These are phyloP conservation scores for Paramuricea clavata DNA, from an alignment of 92 coral and sea anemone species.

Conservation along the genomic window DNA sequence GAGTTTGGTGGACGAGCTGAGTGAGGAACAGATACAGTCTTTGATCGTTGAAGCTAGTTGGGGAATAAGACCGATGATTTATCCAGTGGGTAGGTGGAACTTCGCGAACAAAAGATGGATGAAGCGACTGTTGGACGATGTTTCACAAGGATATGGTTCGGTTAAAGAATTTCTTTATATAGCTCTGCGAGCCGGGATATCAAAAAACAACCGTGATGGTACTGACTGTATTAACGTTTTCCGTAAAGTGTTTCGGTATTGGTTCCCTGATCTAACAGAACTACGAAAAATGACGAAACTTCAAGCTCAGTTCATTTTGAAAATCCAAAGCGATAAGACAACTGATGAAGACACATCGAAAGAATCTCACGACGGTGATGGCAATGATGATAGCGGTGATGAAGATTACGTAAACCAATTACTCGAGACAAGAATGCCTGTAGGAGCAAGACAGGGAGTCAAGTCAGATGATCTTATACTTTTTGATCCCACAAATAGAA, in stretches of 20 bases:
- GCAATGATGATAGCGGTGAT: constrained; percentile 4
- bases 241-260: not conserved
- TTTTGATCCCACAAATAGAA: not conserved
- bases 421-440: constrained; percentile 23
- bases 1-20: constrained; percentile 17
- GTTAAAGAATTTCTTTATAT: not conserved
- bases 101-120: constrained; percentile 2
- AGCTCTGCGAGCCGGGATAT: not conserved
- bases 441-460: not conserved
- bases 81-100: not conserved
- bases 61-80: not conserved
- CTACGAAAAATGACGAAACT: constrained; percentile 17
- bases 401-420: constrained; percentile 26
- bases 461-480: constrained; percentile 12
- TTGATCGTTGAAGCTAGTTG: constrained; percentile 28
- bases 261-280: constrained; percentile 26
- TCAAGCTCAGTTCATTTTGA: constrained; percentile 10
- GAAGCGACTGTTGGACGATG: not conserved
- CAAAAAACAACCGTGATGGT: not conserved
- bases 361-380: not conserved
- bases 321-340: constrained; percentile 15
- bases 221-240: not conserved
- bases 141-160: not conserved
- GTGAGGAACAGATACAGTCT: constrained; percentile 11
- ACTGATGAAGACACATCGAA: not conserved